These are phyloP conservation scores for Microtus oregoni DNA, from an alignment of 2,113 vertebrate genomes.

Conservation along the genomic window DNA sequence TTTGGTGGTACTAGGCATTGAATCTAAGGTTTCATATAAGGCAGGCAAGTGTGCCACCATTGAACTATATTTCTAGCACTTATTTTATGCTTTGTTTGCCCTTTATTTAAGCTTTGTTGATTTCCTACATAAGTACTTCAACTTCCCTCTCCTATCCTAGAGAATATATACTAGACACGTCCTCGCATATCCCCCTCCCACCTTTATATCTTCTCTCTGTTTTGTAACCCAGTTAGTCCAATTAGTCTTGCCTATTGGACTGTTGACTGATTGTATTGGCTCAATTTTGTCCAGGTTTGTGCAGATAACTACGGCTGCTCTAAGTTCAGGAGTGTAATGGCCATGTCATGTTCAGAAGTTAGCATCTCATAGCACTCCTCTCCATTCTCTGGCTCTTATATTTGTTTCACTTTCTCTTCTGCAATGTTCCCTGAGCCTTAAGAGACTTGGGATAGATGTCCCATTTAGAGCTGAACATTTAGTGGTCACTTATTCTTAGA, in stretches of 20 bases:
- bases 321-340: not conserved
- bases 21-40: not conserved
- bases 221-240: not conserved
- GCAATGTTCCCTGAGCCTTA: not conserved
- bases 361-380: not conserved
- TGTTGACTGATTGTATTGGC: not conserved
- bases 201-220: not conserved
- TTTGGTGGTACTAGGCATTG: not conserved
- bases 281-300: not conserved
- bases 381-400: not conserved
- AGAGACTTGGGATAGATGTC: not conserved
- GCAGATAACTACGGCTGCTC: not conserved
- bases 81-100: not conserved
- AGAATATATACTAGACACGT: not conserved
- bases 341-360: not conserved
- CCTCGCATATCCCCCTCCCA: not conserved
- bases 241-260: not conserved
- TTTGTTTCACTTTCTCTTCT: not conserved
- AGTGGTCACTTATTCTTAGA: not conserved
- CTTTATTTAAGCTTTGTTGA: not conserved
- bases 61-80: not conserved
- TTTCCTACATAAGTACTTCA: not conserved
- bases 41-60: not conserved
- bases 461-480: not conserved
- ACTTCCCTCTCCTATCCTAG: not conserved